A percentile compares a stretch with the other conserved stretches of the same genome.
Evolutionary conservation across 1,140 invertebrate genomes (phyloP).

Genomic region (Caenorhabditis brenneri): DNA sequence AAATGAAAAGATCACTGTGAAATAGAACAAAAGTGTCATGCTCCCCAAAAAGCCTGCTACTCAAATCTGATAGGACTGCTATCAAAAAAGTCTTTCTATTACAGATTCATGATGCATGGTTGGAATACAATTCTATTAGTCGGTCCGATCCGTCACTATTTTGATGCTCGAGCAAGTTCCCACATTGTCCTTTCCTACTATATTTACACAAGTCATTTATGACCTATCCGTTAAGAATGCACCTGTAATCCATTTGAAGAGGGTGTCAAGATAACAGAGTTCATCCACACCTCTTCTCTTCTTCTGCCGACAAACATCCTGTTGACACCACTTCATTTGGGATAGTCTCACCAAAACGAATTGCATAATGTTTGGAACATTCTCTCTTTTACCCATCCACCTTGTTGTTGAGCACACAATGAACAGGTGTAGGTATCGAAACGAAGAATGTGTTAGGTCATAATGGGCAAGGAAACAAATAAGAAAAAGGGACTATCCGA

Average conservation of each 20-base stretch:
- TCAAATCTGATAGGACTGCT: no score
- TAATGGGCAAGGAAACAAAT: background rate
- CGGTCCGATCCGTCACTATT: no score
- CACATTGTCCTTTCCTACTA: no score
- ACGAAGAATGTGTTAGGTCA: conserved; percentile 20
- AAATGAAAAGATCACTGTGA: no score
- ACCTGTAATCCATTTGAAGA: conserved; percentile 26
- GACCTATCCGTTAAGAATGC: background rate
- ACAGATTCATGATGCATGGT: no score
- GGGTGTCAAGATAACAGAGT: conserved; percentile 2
- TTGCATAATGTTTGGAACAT: conserved; percentile 26
- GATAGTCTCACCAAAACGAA: background rate
- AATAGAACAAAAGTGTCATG: no score
- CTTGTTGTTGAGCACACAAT: background rate
- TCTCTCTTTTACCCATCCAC: background rate
- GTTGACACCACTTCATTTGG: conserved; percentile 28
- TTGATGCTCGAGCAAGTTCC: no score
- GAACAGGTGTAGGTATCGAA: background rate
- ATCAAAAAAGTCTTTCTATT: no score
- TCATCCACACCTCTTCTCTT: background rate
- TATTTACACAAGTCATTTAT: no score
- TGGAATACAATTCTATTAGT: no score
- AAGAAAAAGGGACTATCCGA: background rate
- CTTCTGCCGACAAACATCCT: background rate
- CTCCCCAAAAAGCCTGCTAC: no score